These are phyloP conservation scores for Fopius arisanus DNA, from an alignment of 1,140 invertebrate species.

Conservation along the genomic window DNA sequence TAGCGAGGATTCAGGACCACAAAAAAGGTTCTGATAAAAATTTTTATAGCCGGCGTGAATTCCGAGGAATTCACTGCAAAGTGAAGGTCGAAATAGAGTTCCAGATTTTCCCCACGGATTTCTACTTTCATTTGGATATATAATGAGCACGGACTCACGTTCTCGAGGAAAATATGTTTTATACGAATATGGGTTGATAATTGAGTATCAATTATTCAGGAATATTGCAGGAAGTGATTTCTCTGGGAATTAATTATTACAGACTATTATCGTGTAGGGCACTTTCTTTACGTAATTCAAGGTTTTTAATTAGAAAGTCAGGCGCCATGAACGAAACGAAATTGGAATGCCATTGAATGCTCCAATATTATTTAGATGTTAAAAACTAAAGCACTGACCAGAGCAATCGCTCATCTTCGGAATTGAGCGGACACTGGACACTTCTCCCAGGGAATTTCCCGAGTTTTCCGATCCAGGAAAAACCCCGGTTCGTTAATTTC, in stretches of 20 bases:
- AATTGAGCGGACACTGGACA: not conserved
- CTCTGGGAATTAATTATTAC: not conserved
- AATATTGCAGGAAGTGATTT: no score
- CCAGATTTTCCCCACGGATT: no score
- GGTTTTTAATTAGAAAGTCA: not conserved
- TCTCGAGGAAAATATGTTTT: no score
- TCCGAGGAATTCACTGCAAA: no score
- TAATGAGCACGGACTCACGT: no score
- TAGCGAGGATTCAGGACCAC: no score
- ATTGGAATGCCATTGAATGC: not conserved
- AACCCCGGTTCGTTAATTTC: not conserved
- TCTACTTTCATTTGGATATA: no score
- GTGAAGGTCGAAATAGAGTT: no score
- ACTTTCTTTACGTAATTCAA: not conserved
- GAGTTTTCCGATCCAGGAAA: not conserved
- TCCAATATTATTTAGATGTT: not conserved
- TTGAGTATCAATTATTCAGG: no score
- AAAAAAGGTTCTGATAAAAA: no score
- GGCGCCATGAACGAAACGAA: not conserved
- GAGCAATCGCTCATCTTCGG: not conserved
- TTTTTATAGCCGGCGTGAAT: no score
- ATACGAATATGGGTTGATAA: no score
- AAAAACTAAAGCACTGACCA: not conserved
- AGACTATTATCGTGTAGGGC: not conserved
- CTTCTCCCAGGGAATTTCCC: not conserved